Evolutionary conservation across 2,888 invertebrate species (phyloP).

Genomic region (Drosophila engyochracea): DNA sequence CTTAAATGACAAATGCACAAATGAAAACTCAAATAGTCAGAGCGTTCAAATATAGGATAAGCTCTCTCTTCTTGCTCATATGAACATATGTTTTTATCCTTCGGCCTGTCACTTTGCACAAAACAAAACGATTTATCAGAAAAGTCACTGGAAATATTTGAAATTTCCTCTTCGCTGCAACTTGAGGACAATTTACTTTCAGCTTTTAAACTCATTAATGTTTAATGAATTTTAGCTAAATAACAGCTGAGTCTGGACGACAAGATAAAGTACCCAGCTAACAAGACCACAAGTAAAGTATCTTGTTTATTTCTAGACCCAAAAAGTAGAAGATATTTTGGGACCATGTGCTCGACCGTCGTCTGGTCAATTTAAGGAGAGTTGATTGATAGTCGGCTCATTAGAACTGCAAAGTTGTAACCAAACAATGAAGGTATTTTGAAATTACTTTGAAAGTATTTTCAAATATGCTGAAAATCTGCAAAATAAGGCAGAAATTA

Average conservation of each 20-base stretch:
- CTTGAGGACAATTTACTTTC: conserved; percentile 60
- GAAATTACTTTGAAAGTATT: neutral
- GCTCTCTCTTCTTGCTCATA: conserved; percentile 4
- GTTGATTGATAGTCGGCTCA: conserved; percentile 56
- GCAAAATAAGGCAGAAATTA: neutral
- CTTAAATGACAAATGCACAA: conserved; percentile 66
- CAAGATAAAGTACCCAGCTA: conserved; percentile 22
- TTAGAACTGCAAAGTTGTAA: conserved; percentile 19
- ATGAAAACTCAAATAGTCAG: conserved; percentile 63
- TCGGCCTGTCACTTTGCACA: conserved; percentile 30
- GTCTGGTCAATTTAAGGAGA: conserved; percentile 45
- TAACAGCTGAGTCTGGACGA: conserved; percentile 59
- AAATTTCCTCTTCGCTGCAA: conserved; percentile 31
- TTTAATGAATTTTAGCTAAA: conserved; percentile 67
- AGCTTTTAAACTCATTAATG: conserved; percentile 73
- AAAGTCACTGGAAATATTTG: conserved; percentile 27
- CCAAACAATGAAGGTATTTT: neutral
- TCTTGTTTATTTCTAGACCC: conserved; percentile 21
- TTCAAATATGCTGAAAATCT: conserved; percentile 3
- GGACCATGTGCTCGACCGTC: conserved; percentile 12
- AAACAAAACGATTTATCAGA: conserved; percentile 62
- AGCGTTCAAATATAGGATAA: conserved; percentile 42
- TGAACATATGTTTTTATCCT: conserved; percentile 7
- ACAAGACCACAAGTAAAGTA: conserved; percentile 37
- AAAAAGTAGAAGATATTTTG: conserved; percentile 6